These are phyloP conservation scores for Liopterus haemorrhoidalis DNA, from an alignment of 2,888 invertebrate genomes.

Conservation along the genomic window DNA sequence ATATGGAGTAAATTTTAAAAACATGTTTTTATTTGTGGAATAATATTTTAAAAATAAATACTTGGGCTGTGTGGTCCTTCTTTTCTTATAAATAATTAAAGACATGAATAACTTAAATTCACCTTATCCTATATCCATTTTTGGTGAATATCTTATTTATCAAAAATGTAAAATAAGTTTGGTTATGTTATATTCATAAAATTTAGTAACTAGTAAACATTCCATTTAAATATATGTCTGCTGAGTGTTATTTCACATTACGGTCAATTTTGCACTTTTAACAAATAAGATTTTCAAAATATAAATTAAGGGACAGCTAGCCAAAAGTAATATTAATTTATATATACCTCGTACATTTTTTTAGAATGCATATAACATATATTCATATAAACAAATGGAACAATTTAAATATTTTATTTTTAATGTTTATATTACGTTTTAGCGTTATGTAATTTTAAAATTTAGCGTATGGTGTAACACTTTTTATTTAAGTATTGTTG, in stretches of 20 bases:
- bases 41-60: no score
- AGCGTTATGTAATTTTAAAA: slow-evolving; percentile 11
- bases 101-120: no score
- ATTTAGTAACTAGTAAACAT: no score
- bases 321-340: slow-evolving; percentile 15
- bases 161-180: no score
- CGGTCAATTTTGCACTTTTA: slow-evolving; percentile 25
- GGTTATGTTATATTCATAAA: no score
- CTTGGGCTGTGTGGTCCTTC: no score
- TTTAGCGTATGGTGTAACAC: slow-evolving; percentile 10
- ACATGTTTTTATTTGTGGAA: no score
- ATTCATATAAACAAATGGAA: slow-evolving; percentile 7
- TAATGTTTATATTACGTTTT: slow-evolving; percentile 9
- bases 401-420: slow-evolving; percentile 7
- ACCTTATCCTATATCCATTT: no score
- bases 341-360: slow-evolving; percentile 15
- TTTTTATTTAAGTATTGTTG: slow-evolving; percentile 17
- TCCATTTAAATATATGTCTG: slow-evolving; percentile 21
- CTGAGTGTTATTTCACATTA: slow-evolving; percentile 18
- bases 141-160: no score
- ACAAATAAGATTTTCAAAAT: slow-evolving; percentile 15
- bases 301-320: slow-evolving; percentile 6
- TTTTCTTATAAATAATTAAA: no score
- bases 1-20: no score
- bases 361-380: slow-evolving; percentile 10